Base-by-base conservation (phyloP, 64 coral and sea anemone genomes). In the Montipora foliosa region DNA sequence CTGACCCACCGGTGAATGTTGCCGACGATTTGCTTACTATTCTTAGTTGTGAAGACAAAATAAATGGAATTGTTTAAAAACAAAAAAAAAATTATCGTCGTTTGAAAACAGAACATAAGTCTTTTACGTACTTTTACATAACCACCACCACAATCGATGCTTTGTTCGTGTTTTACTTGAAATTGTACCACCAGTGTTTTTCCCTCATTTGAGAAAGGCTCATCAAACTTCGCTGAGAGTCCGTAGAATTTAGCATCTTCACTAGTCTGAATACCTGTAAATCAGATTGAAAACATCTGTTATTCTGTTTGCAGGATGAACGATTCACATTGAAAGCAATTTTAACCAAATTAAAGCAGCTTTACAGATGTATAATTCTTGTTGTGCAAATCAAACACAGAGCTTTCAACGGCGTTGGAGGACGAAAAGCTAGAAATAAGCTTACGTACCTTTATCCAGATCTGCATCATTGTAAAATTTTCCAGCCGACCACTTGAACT, bases 241-340 rank as follows among this genome's bases (percentile, higher is more conserved):
- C 95, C 98, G 87, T 99, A 99, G 86, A 99, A 99, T 84, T 94
- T 99, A 46, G 98, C 98, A 72, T 99, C 98, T 81, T 99, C 49
- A 19, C 98, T 99, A 15, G 98, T 99, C 58, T 99, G 95, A 47
- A 99, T 99, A 89, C 98, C 98, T 99, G 76, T 13, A 57, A 78
- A 60, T 78, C 12, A 71, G 17, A 69, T 49, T 46, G 49, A 82
- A 62, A 82, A 61, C 57, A 61, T 11, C 47, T 50, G 66, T 11
- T 70, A 22, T 3, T n/a, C 45, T 70, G 59, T 85, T 22, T 70
- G 17, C 64, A 49, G 4, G 44, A 19, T 50, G 9, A 21, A 19
- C 12, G 44, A 85, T 49, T 20, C 8, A 44, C 70, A 17, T 70
- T 70, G 5, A 17, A 20, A 2, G 11, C 17, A 22, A n/a, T 69